Evolutionary conservation across 2,888 invertebrate genomes (phyloP).

Genomic region (Aleiodes leptofemur): DNA sequence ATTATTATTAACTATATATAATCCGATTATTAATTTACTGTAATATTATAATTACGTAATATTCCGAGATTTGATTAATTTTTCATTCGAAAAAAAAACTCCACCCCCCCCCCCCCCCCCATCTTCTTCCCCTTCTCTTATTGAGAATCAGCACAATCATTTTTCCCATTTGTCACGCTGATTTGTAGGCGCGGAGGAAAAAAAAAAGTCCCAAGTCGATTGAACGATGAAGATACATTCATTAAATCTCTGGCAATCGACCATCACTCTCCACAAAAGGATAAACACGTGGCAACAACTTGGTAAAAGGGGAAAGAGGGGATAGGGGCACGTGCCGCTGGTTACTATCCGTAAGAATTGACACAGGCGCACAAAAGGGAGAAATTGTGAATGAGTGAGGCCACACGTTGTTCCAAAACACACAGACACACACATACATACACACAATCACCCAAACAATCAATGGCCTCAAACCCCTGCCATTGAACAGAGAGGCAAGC

Average conservation of each 20-base stretch:
- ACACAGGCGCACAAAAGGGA: constrained; percentile 17
- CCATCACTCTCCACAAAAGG: constrained; percentile 22
- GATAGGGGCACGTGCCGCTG: constrained; percentile 18
- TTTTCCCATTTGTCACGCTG: not conserved
- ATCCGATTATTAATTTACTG: no score
- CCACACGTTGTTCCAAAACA: constrained; percentile 5
- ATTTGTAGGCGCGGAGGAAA: not conserved
- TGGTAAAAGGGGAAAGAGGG: no score
- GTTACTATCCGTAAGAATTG: constrained; percentile 29
- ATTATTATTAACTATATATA: no score
- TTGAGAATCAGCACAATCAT: no score
- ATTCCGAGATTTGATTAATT: no score
- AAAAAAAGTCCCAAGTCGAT: not conserved
- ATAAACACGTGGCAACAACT: constrained; percentile 20
- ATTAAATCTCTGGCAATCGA: constrained; percentile 22
- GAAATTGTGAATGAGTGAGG: constrained; percentile 29
- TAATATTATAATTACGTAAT: no score
- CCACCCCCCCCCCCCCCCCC: no score
- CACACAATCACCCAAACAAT: constrained; percentile 1
- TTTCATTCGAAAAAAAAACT: no score
- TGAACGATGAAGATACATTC: constrained; percentile 4
- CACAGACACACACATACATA: no score
- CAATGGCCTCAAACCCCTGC: not conserved
- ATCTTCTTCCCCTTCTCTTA: no score
- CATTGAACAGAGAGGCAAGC: no score